Conservation (phyloP, 2,113 vertebrate species). For the Syngnathoides biaculeatus region DNA sequence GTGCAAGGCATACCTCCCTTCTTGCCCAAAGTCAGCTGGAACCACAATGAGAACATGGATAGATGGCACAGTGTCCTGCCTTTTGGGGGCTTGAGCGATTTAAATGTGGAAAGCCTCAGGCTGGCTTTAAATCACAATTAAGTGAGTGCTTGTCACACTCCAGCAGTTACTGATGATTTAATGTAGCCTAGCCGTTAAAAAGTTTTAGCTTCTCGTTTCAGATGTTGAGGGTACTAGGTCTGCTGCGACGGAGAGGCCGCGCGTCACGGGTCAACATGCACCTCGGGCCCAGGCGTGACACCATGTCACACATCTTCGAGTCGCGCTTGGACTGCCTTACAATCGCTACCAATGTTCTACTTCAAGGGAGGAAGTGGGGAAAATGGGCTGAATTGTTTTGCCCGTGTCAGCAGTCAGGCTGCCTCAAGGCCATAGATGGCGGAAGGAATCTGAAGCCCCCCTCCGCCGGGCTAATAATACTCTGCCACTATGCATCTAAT, state of each 20-base stretch:
- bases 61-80: too few relatives aligned
- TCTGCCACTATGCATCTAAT: slow-evolving; percentile 25
- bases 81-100: too few relatives aligned
- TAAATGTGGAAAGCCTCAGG: background rate
- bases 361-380: slow-evolving; percentile 14
- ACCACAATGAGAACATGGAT: too few relatives aligned
- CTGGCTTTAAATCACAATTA: background rate
- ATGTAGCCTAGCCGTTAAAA: slow-evolving; percentile 10
- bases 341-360: slow-evolving; percentile 48
- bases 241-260: slow-evolving; percentile 17
- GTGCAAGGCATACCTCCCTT: too few relatives aligned
- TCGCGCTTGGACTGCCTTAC: slow-evolving; percentile 14
- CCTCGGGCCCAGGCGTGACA: slow-evolving; percentile 27
- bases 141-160: background rate
- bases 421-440: slow-evolving; percentile 28
- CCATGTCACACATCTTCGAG: slow-evolving; percentile 31
- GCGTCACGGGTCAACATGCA: slow-evolving; percentile 43
- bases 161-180: background rate
- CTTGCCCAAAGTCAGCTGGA: too few relatives aligned
- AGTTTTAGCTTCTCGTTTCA: slow-evolving; percentile 10
- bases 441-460: slow-evolving; percentile 30
- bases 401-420: slow-evolving; percentile 22
- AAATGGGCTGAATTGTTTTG: slow-evolving; percentile 29
- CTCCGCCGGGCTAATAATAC: slow-evolving; percentile 37
- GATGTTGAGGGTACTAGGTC: slow-evolving; percentile 17